Percentiles rank a stretch among this genome's conserved stretches.
Conservation (phyloP, 2,113 vertebrate species). For the Panthera tigris region DNA sequence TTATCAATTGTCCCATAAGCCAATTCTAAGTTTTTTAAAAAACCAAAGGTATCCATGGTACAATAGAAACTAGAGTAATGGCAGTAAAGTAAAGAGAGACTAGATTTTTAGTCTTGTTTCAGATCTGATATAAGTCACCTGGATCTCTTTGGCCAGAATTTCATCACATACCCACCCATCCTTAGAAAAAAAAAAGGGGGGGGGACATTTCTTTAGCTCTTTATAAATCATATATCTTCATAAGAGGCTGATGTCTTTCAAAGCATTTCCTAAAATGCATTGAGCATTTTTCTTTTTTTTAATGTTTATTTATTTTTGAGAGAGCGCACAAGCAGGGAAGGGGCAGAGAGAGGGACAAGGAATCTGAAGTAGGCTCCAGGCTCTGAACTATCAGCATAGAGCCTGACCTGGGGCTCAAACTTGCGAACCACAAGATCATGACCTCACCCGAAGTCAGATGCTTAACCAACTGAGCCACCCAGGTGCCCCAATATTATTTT, state of each 20-base stretch:
- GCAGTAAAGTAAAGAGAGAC: conserved; percentile 7
- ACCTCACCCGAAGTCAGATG: too few species aligned
- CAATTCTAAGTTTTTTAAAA: background rate
- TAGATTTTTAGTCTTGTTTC: background rate
- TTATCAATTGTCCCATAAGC: background rate
- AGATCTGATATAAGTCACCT: background rate
- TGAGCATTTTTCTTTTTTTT: background rate
- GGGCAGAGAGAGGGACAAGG: too few species aligned
- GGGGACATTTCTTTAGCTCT: background rate
- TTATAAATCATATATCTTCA: background rate
- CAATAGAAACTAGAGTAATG: background rate
- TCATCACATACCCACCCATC: background rate
- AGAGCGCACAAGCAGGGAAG: too few species aligned
- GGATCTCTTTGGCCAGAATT: conserved; percentile 10
- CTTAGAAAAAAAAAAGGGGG: background rate
- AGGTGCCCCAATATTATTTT: background rate
- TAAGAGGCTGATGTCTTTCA: background rate
- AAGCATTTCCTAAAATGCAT: conserved; percentile 10
- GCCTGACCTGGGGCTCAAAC: too few species aligned
- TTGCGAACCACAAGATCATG: too few species aligned
- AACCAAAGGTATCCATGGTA: background rate
- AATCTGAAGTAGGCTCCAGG: too few species aligned
- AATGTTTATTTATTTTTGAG: too few species aligned
- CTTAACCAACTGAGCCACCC: too few species aligned
- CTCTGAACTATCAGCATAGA: too few species aligned